Evolutionary conservation across 1,140 invertebrate species (phyloP).

Genomic region (Cataglyphis hispanica): DNA sequence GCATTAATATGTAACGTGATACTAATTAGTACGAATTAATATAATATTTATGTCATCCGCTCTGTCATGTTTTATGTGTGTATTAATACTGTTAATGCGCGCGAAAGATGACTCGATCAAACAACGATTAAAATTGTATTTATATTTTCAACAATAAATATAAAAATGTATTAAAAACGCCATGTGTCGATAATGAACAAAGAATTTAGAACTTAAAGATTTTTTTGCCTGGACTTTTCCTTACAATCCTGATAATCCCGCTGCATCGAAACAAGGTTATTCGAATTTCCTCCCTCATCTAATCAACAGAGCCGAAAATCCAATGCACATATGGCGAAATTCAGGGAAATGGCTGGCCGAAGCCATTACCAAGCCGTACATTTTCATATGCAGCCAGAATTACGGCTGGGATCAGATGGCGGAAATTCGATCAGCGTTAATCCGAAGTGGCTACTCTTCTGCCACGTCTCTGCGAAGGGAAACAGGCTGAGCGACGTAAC

Average conservation of each 20-base stretch:
- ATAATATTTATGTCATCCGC: slow-evolving; percentile 44
- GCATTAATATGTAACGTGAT: slow-evolving; percentile 43
- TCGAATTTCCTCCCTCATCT: slow-evolving; percentile 21
- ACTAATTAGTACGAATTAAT: slow-evolving; percentile 60
- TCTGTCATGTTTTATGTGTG: slow-evolving; percentile 42
- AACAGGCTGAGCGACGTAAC: slow-evolving; percentile 40
- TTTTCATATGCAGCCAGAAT: slow-evolving; percentile 65
- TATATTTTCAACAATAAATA: neutral
- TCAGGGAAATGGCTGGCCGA: slow-evolving; percentile 11
- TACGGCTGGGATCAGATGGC: slow-evolving; percentile 70
- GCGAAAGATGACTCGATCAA: slow-evolving; percentile 15
- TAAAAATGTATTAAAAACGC: neutral
- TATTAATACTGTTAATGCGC: slow-evolving; percentile 49
- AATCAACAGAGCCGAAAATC: slow-evolving; percentile 62
- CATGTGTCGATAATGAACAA: too few relatives aligned
- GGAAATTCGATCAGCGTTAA: slow-evolving; percentile 68
- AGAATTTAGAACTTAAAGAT: neutral
- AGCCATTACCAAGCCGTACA: slow-evolving; percentile 60
- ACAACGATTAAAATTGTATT: slow-evolving; percentile 40
- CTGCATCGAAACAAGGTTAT: slow-evolving; percentile 35
- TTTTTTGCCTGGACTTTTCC: slow-evolving; percentile 28
- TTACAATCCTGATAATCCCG: slow-evolving; percentile 56
- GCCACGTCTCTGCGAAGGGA: slow-evolving; percentile 6
- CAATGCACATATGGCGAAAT: slow-evolving; percentile 53
- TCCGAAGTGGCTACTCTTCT: slow-evolving; percentile 57